Evolutionary conservation across 2,888 invertebrate genomes (phyloP).

Genomic region (Marasmarcha lunaedactyla): DNA sequence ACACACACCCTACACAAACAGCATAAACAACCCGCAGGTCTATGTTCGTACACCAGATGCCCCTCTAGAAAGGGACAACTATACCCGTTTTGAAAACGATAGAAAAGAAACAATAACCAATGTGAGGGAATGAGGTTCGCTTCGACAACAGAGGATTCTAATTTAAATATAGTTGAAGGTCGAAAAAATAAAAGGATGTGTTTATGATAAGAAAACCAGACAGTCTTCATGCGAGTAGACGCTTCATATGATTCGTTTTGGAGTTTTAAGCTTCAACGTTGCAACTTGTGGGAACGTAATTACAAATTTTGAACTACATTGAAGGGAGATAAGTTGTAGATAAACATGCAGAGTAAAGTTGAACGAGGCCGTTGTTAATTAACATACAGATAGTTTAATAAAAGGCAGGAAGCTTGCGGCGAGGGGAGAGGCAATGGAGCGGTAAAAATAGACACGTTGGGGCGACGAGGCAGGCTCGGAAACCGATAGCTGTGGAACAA

Average conservation of each 20-base stretch:
- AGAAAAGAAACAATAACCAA: conserved; percentile 33
- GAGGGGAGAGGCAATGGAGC: conserved; percentile 69
- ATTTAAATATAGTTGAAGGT: conserved; percentile 61
- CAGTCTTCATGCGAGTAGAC: not conserved
- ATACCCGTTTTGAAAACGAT: conserved; percentile 31
- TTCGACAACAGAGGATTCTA: conserved; percentile 56
- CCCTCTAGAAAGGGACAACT: conserved; percentile 55
- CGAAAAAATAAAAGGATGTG: conserved; percentile 50
- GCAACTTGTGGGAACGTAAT: too few species aligned
- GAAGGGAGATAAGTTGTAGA: conserved; percentile 50
- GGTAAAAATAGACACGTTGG: conserved; percentile 65
- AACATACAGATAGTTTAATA: conserved; percentile 70
- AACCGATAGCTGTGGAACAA: conserved; percentile 34
- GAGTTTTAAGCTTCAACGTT: too few species aligned
- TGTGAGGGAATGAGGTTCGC: conserved; percentile 41
- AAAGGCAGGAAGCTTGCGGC: conserved; percentile 64
- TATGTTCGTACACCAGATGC: conserved; percentile 67
- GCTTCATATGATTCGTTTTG: conserved; percentile 28
- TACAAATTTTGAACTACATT: too few species aligned
- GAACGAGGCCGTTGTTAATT: conserved; percentile 63
- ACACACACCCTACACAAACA: conserved; percentile 29
- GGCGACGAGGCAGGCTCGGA: conserved; percentile 46
- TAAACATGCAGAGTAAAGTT: conserved; percentile 51
- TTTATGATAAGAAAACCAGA: conserved; percentile 14
- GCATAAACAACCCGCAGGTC: conserved; percentile 61